phyloP scores from a whole-genome alignment of 2,888 invertebrate species.

The Molorchus minor region DNA sequence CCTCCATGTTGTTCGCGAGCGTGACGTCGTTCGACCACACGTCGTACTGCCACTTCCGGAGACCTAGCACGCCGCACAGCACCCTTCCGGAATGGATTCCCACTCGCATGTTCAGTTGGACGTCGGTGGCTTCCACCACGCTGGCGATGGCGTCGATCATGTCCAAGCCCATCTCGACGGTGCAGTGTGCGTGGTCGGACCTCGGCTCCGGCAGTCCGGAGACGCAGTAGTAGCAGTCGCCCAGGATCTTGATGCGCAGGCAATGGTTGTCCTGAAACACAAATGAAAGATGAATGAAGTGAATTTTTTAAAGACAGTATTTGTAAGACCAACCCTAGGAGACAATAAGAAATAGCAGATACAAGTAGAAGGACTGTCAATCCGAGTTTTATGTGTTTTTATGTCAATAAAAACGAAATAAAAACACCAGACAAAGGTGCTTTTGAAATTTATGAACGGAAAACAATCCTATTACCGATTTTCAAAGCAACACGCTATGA shows the following conservation, averaged over 20 bases:
- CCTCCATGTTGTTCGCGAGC: slow-evolving; percentile 89
- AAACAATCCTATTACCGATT: too few relatives aligned
- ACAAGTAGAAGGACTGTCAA: too few relatives aligned
- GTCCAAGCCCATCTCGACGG: slow-evolving; percentile 86
- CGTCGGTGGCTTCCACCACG: slow-evolving; percentile 91
- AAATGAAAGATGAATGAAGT: slow-evolving; percentile 21
- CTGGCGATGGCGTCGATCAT: slow-evolving; percentile 88
- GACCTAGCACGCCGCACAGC: slow-evolving; percentile 87
- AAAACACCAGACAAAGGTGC: too few relatives aligned
- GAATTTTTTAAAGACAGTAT: neutral
- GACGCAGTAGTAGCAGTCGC: slow-evolving; percentile 94
- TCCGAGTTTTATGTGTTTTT: too few relatives aligned
- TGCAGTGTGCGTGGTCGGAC: slow-evolving; percentile 91
- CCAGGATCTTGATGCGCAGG: slow-evolving; percentile 83
- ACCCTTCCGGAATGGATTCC: slow-evolving; percentile 93
- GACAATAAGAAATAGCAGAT: too few relatives aligned
- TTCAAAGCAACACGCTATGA: too few relatives aligned
- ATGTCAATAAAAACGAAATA: too few relatives aligned
- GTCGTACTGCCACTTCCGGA: slow-evolving; percentile 93
- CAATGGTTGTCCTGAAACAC: slow-evolving; percentile 79
- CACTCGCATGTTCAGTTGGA: slow-evolving; percentile 92
- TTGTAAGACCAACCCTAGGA: too few relatives aligned
- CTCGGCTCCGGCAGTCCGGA: slow-evolving; percentile 90
- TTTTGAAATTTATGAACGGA: too few relatives aligned
- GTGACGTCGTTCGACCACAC: slow-evolving; percentile 96